phyloP scores from a whole-genome alignment of 2,797 vertebrate genomes.

The Mionectes olivaceus region DNA sequence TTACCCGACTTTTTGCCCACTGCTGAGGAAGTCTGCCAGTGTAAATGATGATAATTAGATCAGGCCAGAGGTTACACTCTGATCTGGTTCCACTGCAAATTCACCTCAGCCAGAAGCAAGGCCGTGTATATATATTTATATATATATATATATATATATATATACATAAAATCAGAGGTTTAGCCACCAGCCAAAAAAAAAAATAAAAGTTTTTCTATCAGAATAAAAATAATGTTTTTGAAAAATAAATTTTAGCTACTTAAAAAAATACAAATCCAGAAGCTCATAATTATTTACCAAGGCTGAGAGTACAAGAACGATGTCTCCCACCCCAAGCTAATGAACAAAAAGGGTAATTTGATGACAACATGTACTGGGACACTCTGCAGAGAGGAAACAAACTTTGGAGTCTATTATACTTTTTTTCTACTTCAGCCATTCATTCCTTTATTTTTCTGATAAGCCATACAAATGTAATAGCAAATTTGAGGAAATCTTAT shows the following conservation, averaged over 20 bases:
- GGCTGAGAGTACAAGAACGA: too few relatives aligned
- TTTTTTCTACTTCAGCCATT: not conserved
- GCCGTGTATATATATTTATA: too few relatives aligned
- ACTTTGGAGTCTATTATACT: not conserved
- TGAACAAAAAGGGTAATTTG: not conserved
- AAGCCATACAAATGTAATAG: not conserved
- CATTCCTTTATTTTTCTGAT: not conserved
- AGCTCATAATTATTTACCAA: too few relatives aligned
- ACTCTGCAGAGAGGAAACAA: not conserved
- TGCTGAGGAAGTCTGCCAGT: not conserved
- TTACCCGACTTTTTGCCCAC: slow-evolving; percentile 36
- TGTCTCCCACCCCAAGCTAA: too few relatives aligned
- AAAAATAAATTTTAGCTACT: too few relatives aligned
- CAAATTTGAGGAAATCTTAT: not conserved
- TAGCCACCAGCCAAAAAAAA: too few relatives aligned
- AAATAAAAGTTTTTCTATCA: too few relatives aligned
- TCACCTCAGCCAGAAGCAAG: not conserved
- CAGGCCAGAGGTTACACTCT: slow-evolving; percentile 21
- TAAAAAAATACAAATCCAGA: too few relatives aligned
- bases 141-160: too few relatives aligned
- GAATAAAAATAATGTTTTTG: too few relatives aligned
- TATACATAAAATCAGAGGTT: too few relatives aligned
- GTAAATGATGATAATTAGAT: not conserved
- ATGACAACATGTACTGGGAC: not conserved
- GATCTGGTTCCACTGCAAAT: slow-evolving; percentile 3